Percentiles rank a stretch among this genome's conserved stretches.
phyloP scores from a whole-genome alignment of 1,140 invertebrate genomes.

The Cotesia typhae region DNA sequence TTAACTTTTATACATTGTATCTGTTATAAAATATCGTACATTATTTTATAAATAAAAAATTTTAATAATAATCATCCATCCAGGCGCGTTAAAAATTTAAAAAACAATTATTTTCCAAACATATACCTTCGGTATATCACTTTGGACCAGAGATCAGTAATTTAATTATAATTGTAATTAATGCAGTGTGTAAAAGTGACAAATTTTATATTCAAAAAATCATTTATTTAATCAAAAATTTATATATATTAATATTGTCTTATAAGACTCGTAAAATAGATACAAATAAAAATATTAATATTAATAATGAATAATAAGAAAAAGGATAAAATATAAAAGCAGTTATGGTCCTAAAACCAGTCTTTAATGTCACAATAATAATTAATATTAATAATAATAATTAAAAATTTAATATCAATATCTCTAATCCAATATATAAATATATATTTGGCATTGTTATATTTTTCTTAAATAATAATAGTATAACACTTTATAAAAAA shows the following conservation, averaged over 20 bases:
- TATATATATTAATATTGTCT: neutral
- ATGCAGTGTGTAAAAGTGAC: too few relatives aligned
- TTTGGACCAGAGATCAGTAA: slow-evolving; percentile 9
- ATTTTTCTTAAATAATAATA: neutral
- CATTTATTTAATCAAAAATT: neutral
- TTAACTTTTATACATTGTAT: neutral
- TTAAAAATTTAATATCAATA: neutral
- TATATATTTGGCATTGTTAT: neutral
- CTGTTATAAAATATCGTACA: slow-evolving; percentile 1
- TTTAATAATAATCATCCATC: neutral
- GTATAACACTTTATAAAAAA: neutral
- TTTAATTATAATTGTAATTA: neutral
- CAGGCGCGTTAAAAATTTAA: neutral
- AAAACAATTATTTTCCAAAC: neutral
- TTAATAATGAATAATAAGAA: slow-evolving; percentile 3
- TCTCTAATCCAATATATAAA: neutral
- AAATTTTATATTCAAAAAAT: neutral
- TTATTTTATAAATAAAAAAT: neutral
- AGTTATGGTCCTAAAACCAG: slow-evolving; percentile 32
- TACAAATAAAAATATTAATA: neutral
- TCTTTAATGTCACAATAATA: slow-evolving; percentile 15
- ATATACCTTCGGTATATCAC: slow-evolving; percentile 14
- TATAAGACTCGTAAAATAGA: neutral
- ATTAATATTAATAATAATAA: neutral
- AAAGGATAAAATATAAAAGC: slow-evolving; percentile 4